Percentiles rank a stretch among this genome's conserved stretches.
Evolutionary conservation across 2,888 invertebrate genomes (phyloP).

Genomic region (Apoderus coryli): DNA sequence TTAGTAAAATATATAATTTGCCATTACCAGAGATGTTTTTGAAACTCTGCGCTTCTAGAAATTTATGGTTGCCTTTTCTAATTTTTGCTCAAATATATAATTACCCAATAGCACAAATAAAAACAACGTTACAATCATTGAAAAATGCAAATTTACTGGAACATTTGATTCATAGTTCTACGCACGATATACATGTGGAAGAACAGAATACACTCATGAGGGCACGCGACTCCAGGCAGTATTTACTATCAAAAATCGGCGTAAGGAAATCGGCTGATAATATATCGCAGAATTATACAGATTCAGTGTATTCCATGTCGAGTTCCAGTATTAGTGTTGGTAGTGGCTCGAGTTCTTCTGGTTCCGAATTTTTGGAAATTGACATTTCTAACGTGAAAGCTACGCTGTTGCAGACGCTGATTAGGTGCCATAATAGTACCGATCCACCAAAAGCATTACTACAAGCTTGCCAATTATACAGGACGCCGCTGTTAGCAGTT

Average conservation of each 20-base stretch:
- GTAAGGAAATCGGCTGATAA: conserved; percentile 21
- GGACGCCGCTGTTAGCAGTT: conserved; percentile 47
- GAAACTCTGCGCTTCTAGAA: conserved; percentile 40
- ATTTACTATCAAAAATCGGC: conserved; percentile 29
- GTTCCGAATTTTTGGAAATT: conserved; percentile 34
- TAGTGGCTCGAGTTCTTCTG: conserved; percentile 29
- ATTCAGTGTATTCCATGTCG: conserved; percentile 16
- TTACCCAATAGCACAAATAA: conserved; percentile 47
- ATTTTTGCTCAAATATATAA: conserved; percentile 53
- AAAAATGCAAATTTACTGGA: conserved; percentile 41
- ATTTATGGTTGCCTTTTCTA: conserved; percentile 58
- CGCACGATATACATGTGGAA: conserved; percentile 25
- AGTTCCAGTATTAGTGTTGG: conserved; percentile 20
- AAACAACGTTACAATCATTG: conserved; percentile 41
- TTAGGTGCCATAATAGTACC: conserved; percentile 51
- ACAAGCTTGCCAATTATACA: conserved; percentile 40
- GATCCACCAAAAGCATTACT: conserved; percentile 52
- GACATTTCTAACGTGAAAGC: conserved; percentile 29
- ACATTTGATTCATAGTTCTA: conserved; percentile 40
- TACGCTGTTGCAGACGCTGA: conserved; percentile 43
- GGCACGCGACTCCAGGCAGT: conserved; percentile 29
- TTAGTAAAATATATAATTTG: conserved; percentile 42
- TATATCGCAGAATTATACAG: conserved; percentile 12
- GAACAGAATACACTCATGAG: conserved; percentile 24
- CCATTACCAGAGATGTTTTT: conserved; percentile 44